phyloP scores from a whole-genome alignment of 2,797 vertebrate species.

The Siniperca scherzeri region DNA sequence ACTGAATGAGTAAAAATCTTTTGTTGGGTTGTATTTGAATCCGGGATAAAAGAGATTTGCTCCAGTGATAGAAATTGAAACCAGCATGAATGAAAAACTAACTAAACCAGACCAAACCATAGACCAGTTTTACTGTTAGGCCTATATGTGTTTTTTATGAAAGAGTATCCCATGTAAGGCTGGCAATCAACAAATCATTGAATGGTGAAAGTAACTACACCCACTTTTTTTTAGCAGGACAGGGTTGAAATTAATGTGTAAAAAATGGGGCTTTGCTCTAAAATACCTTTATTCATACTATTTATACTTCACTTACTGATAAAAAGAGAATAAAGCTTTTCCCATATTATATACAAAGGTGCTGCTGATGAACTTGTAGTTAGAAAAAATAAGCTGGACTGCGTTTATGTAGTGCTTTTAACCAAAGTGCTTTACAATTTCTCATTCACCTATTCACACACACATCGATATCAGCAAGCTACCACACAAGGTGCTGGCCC shows the following conservation, averaged over 20 bases:
- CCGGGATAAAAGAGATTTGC: not conserved
- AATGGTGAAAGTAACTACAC: not conserved
- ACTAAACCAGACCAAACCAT: not conserved
- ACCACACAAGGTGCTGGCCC: too few species aligned
- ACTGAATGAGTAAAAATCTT: not conserved
- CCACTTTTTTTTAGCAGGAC: not conserved
- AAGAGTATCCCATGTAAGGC: not conserved
- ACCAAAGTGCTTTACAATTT: not conserved
- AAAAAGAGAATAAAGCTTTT: not conserved
- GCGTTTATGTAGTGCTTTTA: not conserved
- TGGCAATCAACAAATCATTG: not conserved
- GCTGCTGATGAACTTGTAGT: too few species aligned
- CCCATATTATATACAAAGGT: not conserved
- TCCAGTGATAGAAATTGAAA: not conserved
- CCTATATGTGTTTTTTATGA: not conserved
- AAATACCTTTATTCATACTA: not conserved
- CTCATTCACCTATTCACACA: not conserved
- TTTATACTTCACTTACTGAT: not conserved
- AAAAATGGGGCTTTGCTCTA: not conserved
- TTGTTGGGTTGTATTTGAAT: not conserved
- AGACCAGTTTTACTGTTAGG: not conserved
- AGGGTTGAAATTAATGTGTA: not conserved
- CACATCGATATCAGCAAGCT: not conserved
- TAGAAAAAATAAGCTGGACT: too few species aligned
- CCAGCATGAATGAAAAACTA: not conserved